Base-by-base conservation (phyloP, 2,888 invertebrate genomes). In the Ormia ochracea region DNA sequence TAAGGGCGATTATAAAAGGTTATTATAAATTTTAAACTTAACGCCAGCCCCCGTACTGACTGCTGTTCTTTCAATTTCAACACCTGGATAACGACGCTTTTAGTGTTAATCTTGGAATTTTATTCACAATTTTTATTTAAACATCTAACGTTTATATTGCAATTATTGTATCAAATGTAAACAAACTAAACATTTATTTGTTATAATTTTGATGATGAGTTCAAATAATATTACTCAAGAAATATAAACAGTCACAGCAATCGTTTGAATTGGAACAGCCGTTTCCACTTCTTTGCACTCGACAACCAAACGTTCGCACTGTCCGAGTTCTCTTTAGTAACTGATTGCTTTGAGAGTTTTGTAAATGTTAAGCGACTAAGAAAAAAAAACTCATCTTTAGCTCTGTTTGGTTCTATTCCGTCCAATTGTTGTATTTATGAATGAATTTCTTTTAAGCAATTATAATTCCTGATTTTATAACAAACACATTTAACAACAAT, bases 291-390 rank as follows among this genome's bases (percentile, higher is more conserved):
- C 17, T 21, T 26, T 23, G n/a, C 33, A 48, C 7, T 6, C 43
- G 26, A 69, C 14, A 36, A 14, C 23, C 21, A 26, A 58, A 41
- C 65, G 73, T 74, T 69, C 77, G 59, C 73, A 65, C 65, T 10
- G 65, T 48, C 43, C 68, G 63, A 74, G 73, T 66, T 77, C 81
- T 77, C 65, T 50, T 63, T 56, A 43, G 4, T 52, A 61, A 81
- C 81, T 81, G 59, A 81, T 28, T 43, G 33, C 26, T 54, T 69
- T 41, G 19, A 36, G 21, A 17, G 43, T 38, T 56, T 56, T 61
- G 80, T 59, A 41, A 72, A 56, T 75, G 75, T 66, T 75, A 61
- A 59, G 23, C n/a, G 38, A 28, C 36, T 61, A 58, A 73, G 23
- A 12, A n/a, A 5, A n/a, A n/a, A n/a, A n/a, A 10, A 1, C 1